Evolutionary conservation across 2,888 invertebrate genomes (phyloP).

Genomic region (Dugesia japonica): DNA sequence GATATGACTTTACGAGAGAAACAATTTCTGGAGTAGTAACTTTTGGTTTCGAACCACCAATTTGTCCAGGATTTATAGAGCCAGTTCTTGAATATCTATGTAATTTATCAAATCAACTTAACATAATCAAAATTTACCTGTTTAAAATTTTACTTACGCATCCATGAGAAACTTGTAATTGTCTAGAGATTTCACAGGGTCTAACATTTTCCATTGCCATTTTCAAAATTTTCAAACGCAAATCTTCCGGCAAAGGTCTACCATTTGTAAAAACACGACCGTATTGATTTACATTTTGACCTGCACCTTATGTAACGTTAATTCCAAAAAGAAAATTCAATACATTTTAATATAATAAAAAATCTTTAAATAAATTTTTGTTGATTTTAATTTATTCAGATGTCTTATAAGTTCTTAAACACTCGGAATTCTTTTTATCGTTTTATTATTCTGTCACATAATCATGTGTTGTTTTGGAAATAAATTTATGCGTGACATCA

Average conservation of each 20-base stretch:
- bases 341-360: too few relatives aligned
- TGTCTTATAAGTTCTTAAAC: too few relatives aligned
- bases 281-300: constrained; percentile 46
- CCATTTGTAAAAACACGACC: constrained; percentile 47
- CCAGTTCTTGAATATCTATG: constrained; percentile 46
- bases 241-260: constrained; percentile 45
- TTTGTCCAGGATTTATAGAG: constrained; percentile 47
- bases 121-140: too few relatives aligned
- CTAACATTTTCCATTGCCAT: constrained; percentile 45
- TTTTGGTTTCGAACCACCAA: constrained; percentile 48
- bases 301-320: too few relatives aligned
- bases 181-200: constrained; percentile 47
- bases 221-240: constrained; percentile 45
- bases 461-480: too few relatives aligned
- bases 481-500: too few relatives aligned
- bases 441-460: too few relatives aligned
- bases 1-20: constrained; percentile 43
- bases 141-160: constrained; percentile 48
- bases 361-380: too few relatives aligned
- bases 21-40: constrained; percentile 48
- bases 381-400: too few relatives aligned
- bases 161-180: constrained; percentile 47
- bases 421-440: too few relatives aligned
- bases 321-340: too few relatives aligned
- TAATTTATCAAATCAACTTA: too few relatives aligned